These are phyloP conservation scores for Eleutherodactylus coqui DNA, from an alignment of 2,797 vertebrate species.

Conservation along the genomic window DNA sequence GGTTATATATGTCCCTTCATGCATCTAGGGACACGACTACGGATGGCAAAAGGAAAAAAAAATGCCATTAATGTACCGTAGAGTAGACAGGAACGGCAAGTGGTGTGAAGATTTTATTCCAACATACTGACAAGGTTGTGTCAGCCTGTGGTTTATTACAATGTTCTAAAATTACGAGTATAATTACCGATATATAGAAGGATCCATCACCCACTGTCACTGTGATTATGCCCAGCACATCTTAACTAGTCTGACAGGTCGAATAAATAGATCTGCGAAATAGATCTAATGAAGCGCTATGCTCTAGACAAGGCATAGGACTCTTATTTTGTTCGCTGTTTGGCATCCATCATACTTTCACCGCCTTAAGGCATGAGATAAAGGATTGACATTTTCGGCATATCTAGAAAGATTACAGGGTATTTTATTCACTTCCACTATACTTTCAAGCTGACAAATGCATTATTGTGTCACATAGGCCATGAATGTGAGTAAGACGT, in stretches of 20 bases:
- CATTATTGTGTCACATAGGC: background rate
- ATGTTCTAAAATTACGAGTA: constrained; percentile 41
- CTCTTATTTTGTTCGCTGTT: constrained; percentile 14
- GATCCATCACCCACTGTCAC: constrained; percentile 40
- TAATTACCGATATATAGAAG: constrained; percentile 9
- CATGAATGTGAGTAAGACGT: background rate
- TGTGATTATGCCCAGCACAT: background rate
- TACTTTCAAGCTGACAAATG: constrained; percentile 16
- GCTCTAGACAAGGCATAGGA: background rate
- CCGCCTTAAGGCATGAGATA: constrained; percentile 42
- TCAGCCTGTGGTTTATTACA: constrained; percentile 16
- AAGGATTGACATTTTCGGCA: constrained; percentile 13
- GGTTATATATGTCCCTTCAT: background rate
- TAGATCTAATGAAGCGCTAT: constrained; percentile 39
- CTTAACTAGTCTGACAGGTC: background rate
- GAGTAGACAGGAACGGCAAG: constrained; percentile 3
- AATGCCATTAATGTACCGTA: background rate
- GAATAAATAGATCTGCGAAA: constrained; percentile 21
- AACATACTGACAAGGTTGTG: constrained; percentile 31
- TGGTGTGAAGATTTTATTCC: constrained; percentile 25
- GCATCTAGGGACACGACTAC: background rate
- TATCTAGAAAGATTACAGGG: constrained; percentile 25
- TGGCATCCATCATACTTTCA: constrained; percentile 27
- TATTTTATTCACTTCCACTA: background rate
- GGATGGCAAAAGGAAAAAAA: background rate